These are phyloP conservation scores for Otis tarda DNA, from an alignment of 2,113 vertebrate species.

Conservation along the genomic window DNA sequence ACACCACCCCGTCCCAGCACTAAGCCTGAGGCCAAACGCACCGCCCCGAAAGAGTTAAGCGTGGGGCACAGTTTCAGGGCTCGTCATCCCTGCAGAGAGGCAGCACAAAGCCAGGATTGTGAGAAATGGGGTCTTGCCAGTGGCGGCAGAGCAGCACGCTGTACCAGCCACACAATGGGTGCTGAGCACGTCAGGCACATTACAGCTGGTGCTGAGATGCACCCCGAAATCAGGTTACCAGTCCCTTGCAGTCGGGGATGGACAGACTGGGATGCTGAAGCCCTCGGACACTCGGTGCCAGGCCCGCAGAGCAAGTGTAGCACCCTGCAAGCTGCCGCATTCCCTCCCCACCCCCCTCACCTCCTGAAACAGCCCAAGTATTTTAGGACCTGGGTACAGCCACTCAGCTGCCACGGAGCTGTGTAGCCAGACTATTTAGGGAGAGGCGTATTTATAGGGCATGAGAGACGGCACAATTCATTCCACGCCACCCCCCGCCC, in stretches of 20 bases:
- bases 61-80: not conserved
- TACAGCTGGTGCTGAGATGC: not conserved
- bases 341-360: not conserved
- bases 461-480: not conserved
- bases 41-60: conserved; percentile 34
- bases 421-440: conserved; percentile 19
- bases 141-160: not conserved
- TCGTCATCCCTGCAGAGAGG: not conserved
- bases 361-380: not conserved
- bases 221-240: not conserved
- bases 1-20: not conserved
- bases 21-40: fast-evolving
- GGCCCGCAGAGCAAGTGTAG: not conserved
- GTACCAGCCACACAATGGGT: conserved; percentile 41
- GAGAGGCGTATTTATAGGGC: conserved; percentile 23
- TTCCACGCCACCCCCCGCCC: not conserved
- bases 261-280: not conserved
- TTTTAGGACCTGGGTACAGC: conserved; percentile 20
- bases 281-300: fast-evolving
- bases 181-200: not conserved
- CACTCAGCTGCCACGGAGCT: not conserved
- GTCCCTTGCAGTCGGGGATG: not conserved
- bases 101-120: conserved; percentile 71
- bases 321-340: not conserved
- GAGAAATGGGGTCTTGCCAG: conserved; percentile 55